Base-by-base conservation (phyloP, 64 coral and sea anemone genomes). In the Dendronephthya gigantea region DNA sequence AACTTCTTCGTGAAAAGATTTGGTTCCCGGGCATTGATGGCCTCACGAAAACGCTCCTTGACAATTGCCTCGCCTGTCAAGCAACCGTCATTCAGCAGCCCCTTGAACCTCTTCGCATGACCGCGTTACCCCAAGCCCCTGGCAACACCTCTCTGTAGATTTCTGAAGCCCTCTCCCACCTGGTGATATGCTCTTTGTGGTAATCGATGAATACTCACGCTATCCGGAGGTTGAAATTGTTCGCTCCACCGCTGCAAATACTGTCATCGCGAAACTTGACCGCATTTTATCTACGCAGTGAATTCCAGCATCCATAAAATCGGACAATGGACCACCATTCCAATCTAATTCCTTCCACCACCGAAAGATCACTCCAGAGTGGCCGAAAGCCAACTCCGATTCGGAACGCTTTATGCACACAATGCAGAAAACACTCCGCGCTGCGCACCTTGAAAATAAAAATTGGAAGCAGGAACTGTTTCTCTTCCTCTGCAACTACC, bases 11-110 rank as follows among this genome's bases (percentile, higher is more conserved):
- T 11, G 66, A 70, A 70, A 70, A 70, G 30, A 32, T 70, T 70
- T 70, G 66, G 66, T 70, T 70, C n/a, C 66, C 66, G 6, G 66
- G 66, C 27, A 70, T 70, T 70, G 66, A 70, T 32, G 19, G 17
- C 6, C 48, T 70, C 9, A 32, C 66, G 7, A 70, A 70, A 70
- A 25, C 8, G 19, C 19, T n/a, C 66, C 17, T 70, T 70, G 66
- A 70, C 30, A 70, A 70, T n/a, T 70, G 66, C 66, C 66, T 70
- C 30, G 66, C 66, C n/a, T 70, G 66, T n/a, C 66, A 70, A 70
- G 66, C 66, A 9, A 70, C 9, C 25, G 66, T 70, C 9, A n/a
- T n/a, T n/a, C 66, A 70, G 23, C 66, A 70, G 19, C 17, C 66
- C 23, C 66, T 25, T n/a, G n/a, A 70, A 70, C 66, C 66, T 11